A percentile compares a stretch with the other conserved stretches of the same genome.
phyloP scores from a whole-genome alignment of 2,888 invertebrate species.

The Chrysodeixis includens region DNA sequence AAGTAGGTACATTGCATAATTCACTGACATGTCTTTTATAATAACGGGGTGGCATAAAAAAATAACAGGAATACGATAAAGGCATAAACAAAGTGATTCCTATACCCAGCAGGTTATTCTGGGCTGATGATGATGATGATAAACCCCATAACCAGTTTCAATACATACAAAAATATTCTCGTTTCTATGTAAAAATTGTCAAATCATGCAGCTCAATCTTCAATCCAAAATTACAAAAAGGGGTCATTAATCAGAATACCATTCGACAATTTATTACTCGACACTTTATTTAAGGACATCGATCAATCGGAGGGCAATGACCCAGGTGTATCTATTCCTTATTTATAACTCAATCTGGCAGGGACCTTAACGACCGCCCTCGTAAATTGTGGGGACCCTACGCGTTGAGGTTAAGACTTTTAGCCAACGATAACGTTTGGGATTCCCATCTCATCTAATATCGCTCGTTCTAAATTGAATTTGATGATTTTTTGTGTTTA shows the following conservation, averaged over 20 bases:
- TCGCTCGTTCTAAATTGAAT: neutral
- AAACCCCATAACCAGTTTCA: too few species aligned
- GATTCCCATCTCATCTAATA: conserved; percentile 12
- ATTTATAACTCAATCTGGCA: conserved; percentile 61
- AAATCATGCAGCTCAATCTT: neutral
- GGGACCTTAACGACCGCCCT: conserved; percentile 39
- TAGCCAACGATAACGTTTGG: neutral
- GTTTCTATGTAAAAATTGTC: too few species aligned
- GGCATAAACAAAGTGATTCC: too few species aligned
- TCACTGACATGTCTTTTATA: too few species aligned
- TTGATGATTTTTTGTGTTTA: conserved; percentile 3
- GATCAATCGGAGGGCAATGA: conserved; percentile 55
- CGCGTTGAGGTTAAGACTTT: conserved; percentile 3
- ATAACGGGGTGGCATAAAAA: too few species aligned
- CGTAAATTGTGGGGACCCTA: conserved; percentile 43
- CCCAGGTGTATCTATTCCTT: conserved; percentile 54
- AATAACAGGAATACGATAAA: too few species aligned
- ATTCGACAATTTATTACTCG: conserved; percentile 46
- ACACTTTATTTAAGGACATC: conserved; percentile 49
- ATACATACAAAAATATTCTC: neutral
- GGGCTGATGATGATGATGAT: too few species aligned
- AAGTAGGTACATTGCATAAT: too few species aligned
- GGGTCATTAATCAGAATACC: conserved; percentile 43
- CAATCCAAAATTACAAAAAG: conserved; percentile 8
- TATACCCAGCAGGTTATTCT: too few species aligned